A percentile compares a stretch with the other conserved stretches of the same genome.
These are phyloP conservation scores for Himalopsyche phryganea DNA, from an alignment of 1,140 invertebrate genomes.

Conservation along the genomic window DNA sequence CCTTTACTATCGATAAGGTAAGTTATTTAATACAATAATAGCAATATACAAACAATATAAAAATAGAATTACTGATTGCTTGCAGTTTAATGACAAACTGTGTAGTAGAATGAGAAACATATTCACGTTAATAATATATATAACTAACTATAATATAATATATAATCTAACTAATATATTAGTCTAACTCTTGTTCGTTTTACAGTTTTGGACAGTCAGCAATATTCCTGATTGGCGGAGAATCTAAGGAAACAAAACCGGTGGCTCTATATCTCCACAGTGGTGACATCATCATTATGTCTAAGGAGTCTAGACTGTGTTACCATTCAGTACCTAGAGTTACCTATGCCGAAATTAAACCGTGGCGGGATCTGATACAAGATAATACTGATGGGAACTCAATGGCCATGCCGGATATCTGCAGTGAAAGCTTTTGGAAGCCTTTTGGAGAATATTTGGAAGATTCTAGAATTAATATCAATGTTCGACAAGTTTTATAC, in stretches of 20 bases:
- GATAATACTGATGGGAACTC: no score
- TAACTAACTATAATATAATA: no score
- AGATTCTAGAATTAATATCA: slow-evolving; percentile 70
- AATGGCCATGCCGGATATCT: no score
- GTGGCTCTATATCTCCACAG: slow-evolving; percentile 68
- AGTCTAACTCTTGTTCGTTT: no score
- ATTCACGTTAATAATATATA: no score
- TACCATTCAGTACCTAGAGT: slow-evolving; percentile 85
- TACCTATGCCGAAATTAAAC: slow-evolving; percentile 45
- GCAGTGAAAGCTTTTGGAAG: slow-evolving; percentile 48
- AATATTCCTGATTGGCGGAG: slow-evolving; percentile 80
- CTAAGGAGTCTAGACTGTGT: slow-evolving; percentile 65
- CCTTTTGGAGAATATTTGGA: slow-evolving; percentile 56
- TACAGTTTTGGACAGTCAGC: slow-evolving; percentile 82
- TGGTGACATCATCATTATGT: slow-evolving; percentile 83
- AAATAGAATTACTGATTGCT: no score
- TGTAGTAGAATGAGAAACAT: no score
- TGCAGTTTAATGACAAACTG: no score
- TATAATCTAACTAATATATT: no score
- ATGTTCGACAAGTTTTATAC: slow-evolving; percentile 68
- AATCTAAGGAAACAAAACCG: slow-evolving; percentile 60
- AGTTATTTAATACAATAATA: no score
- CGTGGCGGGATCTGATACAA: slow-evolving; percentile 59
- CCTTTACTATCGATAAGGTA: slow-evolving; percentile 85
- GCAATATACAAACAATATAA: no score